These are phyloP conservation scores for Macrosteles quadrilineatus DNA, from an alignment of 1,140 invertebrate species.

Conservation along the genomic window DNA sequence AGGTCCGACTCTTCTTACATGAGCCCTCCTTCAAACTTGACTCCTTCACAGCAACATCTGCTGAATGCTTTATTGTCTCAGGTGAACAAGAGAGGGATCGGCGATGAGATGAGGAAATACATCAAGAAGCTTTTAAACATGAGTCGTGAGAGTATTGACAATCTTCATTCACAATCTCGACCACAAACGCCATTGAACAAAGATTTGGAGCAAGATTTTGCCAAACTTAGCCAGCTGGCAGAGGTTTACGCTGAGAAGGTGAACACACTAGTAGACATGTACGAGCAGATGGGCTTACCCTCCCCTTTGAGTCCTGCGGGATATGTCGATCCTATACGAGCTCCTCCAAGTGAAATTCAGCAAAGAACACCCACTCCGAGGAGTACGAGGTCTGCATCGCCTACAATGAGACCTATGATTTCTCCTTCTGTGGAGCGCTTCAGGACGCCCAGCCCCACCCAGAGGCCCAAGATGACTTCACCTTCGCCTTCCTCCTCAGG, in stretches of 20 bases:
- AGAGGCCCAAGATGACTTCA: too few species aligned
- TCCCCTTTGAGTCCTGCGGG: too few species aligned
- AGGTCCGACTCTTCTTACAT: background rate
- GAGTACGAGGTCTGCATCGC: too few species aligned
- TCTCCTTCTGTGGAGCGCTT: too few species aligned
- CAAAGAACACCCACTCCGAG: too few species aligned
- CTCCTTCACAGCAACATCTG: background rate
- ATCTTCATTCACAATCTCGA: background rate
- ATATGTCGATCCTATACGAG: too few species aligned
- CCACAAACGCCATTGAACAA: background rate
- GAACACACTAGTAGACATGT: background rate
- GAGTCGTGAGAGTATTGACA: constrained; percentile 12
- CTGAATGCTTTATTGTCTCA: background rate
- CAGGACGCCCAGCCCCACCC: too few species aligned
- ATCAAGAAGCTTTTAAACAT: constrained; percentile 1
- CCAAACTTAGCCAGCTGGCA: background rate
- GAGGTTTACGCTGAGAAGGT: background rate
- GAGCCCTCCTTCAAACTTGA: background rate
- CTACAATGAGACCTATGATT: too few species aligned
- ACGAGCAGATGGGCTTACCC: background rate
- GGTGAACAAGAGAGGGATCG: background rate
- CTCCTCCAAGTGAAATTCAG: too few species aligned
- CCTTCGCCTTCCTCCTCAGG: too few species aligned
- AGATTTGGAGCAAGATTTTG: background rate
- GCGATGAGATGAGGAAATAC: background rate